Base-by-base conservation (phyloP, 2,113 vertebrate genomes). In the Malurus elegans region DNA sequence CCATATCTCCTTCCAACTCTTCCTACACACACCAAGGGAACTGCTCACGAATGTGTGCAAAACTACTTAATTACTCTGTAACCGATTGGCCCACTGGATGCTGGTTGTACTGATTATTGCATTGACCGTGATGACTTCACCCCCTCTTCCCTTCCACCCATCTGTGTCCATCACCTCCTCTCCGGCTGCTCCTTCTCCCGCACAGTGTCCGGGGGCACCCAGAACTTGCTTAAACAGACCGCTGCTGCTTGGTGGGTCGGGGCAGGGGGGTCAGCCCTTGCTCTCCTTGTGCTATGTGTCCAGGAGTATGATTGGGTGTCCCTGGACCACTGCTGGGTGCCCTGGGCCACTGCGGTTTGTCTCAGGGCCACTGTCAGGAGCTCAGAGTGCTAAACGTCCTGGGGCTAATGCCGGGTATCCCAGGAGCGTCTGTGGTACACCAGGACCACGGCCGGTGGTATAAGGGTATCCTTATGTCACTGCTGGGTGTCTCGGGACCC, bases 131-230 rank as follows among this genome's bases (percentile, higher is more conserved):
- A 11, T 45, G 62, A 53, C 71, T 92, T 92, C 2, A 0, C 45
- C 28, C 19, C 8, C 36, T 76, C 70, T 65, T 60, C 12, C 9
- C n/a, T 72, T 60, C 31, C 11, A 4, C 62, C 42, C 71, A 29
- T 34, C 85, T 61, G 31, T 2, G 25, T 34, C 58, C 72, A 47
- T 66, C 62, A 42, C 18, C 34, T 44, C 44, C 57, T 20, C 45
- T 23, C 17, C 4, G 36, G 44, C 80, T 47, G 44, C 0, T 0
- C 31, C 74, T 82, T 29, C 12, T 53, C 58, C 53, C 0, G 0
- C 1, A 0, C 76, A 4, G 1, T 8, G 44, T 17, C 42, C 5
- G 5, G 11, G 26, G 24, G 19, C 20, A 48, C 31, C 32, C 42
- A 36, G 73, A 11, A 2, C 40, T 9, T 0, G 1, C 28, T n/a